Evolutionary conservation across 2,888 invertebrate genomes (phyloP).

Genomic region (Lacanobia wlatinum): DNA sequence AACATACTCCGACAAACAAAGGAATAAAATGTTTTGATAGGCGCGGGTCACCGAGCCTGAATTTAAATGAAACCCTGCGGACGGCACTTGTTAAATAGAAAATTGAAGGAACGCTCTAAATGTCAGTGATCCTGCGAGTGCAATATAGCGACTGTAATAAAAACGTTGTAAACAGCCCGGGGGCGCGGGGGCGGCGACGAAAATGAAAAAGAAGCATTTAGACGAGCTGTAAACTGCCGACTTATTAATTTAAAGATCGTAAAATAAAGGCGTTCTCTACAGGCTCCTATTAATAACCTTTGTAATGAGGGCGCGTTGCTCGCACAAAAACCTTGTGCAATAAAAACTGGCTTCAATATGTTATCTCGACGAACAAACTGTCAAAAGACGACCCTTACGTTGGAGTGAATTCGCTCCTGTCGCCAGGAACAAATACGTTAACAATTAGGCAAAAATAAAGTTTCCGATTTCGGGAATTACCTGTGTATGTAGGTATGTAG

Average conservation of each 20-base stretch:
- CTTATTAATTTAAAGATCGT: slow-evolving; percentile 80
- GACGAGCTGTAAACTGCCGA: slow-evolving; percentile 75
- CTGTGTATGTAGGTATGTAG: background rate
- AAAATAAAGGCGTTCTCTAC: slow-evolving; percentile 72
- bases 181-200: slow-evolving; percentile 56
- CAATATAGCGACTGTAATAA: slow-evolving; percentile 70
- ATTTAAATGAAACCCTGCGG: slow-evolving; percentile 66
- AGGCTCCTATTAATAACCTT: slow-evolving; percentile 73
- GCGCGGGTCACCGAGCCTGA: slow-evolving; percentile 45
- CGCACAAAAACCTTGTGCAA: slow-evolving; percentile 63
- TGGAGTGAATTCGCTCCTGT: slow-evolving; percentile 57
- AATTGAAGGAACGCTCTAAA: slow-evolving; percentile 66
- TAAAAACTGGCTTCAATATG: slow-evolving; percentile 68
- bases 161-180: slow-evolving; percentile 73
- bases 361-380: slow-evolving; percentile 65
- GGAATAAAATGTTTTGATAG: slow-evolving; percentile 52
- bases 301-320: slow-evolving; percentile 70
- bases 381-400: slow-evolving; percentile 63
- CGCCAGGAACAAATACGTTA: slow-evolving; percentile 10
- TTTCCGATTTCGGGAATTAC: background rate
- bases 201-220: slow-evolving; percentile 76
- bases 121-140: slow-evolving; percentile 62
- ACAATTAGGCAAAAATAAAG: slow-evolving; percentile 6
- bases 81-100: slow-evolving; percentile 61
- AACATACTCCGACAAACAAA: slow-evolving; percentile 47